A percentile compares a stretch with the other conserved stretches of the same genome.
Evolutionary conservation across 2,888 invertebrate species (phyloP).

Genomic region (Blera fallax): DNA sequence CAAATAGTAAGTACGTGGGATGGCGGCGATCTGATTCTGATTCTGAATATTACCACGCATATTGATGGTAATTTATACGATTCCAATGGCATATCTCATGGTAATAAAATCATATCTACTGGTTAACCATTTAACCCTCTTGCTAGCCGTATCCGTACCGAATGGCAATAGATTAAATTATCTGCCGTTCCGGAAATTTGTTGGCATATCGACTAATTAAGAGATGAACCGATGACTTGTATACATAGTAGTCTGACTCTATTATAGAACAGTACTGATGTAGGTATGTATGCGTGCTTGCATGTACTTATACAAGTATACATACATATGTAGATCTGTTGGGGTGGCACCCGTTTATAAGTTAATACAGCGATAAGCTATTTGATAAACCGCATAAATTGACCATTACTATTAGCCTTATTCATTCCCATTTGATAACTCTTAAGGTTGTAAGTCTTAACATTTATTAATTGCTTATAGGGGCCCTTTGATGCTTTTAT

Average conservation of each 20-base stretch:
- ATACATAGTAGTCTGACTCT: conserved; percentile 2
- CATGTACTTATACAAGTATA: background rate
- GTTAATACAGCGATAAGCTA: conserved; percentile 25
- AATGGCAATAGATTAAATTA: conserved; percentile 71
- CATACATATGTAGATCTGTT: background rate
- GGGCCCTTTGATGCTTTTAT: background rate
- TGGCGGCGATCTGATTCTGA: conserved; percentile 40
- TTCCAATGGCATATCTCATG: conserved; percentile 60
- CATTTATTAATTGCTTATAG: conserved; percentile 21
- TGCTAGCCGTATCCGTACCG: conserved; percentile 41
- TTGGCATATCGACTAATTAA: conserved; percentile 70
- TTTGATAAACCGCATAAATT: conserved; percentile 25
- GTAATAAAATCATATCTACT: conserved; percentile 64
- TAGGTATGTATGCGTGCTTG: background rate
- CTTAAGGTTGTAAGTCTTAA: background rate
- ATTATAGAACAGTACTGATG: background rate
- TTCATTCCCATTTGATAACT: background rate
- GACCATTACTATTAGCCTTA: conserved; percentile 29
- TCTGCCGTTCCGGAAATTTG: conserved; percentile 59
- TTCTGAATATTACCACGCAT: conserved; percentile 61
- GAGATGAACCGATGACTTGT: conserved; percentile 33
- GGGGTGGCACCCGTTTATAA: background rate
- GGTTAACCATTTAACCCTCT: conserved; percentile 63
- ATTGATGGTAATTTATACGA: conserved; percentile 69
- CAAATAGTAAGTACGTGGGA: background rate